phyloP scores from a whole-genome alignment of 2,113 vertebrate genomes.

The Sturnus vulgaris region DNA sequence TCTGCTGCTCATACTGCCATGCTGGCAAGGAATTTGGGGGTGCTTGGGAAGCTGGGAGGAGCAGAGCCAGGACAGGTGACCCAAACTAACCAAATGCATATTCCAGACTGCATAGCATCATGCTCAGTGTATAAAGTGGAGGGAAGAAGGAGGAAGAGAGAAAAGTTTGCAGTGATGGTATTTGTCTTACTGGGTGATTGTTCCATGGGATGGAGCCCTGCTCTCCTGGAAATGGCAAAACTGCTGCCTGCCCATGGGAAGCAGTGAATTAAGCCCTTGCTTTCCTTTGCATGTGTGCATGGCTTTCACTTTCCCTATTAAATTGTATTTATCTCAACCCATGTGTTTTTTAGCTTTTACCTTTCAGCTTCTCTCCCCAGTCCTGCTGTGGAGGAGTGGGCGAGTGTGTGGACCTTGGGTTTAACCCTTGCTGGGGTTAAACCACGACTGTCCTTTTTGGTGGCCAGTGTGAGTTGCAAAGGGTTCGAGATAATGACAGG shows the following conservation, averaged over 20 bases:
- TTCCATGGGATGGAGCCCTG: background rate
- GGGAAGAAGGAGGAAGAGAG: background rate
- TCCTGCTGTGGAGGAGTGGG: background rate
- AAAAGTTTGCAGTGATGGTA: fast-evolving
- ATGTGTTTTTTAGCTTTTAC: background rate
- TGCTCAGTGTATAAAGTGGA: background rate
- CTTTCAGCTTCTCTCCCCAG: background rate
- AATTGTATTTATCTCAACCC: background rate
- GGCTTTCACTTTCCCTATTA: background rate
- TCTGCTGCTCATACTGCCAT: fast-evolving
- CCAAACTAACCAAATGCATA: background rate
- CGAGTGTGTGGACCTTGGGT: background rate
- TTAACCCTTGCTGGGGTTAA: background rate
- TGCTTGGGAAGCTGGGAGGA: background rate
- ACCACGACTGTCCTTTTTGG: background rate
- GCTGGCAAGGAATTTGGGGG: fast-evolving
- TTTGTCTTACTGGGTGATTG: background rate
- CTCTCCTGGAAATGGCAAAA: background rate
- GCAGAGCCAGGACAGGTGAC: background rate
- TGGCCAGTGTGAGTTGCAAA: background rate
- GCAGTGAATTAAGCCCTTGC: background rate
- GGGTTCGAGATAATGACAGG: background rate
- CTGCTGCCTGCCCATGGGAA: background rate
- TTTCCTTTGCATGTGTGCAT: background rate
- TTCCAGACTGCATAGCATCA: background rate